phyloP scores from a whole-genome alignment of 2,113 vertebrate species.

The Hyla sarda region DNA sequence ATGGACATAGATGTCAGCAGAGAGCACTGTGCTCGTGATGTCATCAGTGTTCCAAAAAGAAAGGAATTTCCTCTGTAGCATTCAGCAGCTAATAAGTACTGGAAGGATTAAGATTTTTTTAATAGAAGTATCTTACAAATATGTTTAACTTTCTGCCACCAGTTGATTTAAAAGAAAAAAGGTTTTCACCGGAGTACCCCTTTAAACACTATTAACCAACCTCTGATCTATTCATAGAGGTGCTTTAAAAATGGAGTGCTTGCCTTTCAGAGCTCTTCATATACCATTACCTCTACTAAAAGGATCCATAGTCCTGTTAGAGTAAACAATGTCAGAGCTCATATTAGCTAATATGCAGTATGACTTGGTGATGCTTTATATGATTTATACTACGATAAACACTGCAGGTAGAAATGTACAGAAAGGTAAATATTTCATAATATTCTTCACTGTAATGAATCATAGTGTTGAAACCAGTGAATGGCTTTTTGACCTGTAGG shows the following conservation, averaged over 20 bases:
- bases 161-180: no score
- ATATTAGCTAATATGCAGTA: not conserved
- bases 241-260: conserved; percentile 2
- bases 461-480: conserved; percentile 30
- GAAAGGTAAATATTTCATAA: not conserved
- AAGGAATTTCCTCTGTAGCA: no score
- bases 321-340: not conserved
- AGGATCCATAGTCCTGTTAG: conserved; percentile 4
- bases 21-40: no score
- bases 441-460: not conserved
- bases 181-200: no score
- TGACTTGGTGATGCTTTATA: not conserved
- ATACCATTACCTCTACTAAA: conserved; percentile 28
- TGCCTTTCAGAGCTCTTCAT: conserved; percentile 44
- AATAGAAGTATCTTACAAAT: no score
- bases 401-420: not conserved
- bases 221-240: conserved; percentile 10
- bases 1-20: no score
- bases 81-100: no score
- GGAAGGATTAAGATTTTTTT: no score
- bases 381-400: not conserved
- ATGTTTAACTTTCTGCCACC: no score
- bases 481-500: conserved; percentile 35
- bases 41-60: no score
- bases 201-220: no score